phyloP scores from a whole-genome alignment of 2,113 vertebrate genomes.

The Platysteira castanea region DNA sequence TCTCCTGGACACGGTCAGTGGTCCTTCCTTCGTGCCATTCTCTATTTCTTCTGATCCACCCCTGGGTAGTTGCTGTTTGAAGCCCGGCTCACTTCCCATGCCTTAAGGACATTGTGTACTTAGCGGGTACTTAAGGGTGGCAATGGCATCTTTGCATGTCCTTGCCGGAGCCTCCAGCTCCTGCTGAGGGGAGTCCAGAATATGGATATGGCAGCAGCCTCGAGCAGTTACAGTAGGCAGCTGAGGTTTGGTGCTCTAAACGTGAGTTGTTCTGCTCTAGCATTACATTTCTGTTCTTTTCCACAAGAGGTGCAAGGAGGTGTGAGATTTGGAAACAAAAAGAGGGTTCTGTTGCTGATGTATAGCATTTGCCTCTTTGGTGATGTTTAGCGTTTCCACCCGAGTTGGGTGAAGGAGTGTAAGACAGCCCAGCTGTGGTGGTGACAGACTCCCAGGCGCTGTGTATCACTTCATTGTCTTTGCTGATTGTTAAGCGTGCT shows the following conservation, averaged over 20 bases:
- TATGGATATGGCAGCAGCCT: fast-evolving
- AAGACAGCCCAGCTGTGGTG: background rate
- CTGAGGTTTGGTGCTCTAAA: background rate
- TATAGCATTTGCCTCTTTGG: background rate
- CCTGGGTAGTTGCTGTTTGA: background rate
- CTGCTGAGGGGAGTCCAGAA: fast-evolving
- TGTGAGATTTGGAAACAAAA: no score
- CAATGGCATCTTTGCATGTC: background rate
- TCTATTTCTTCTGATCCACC: background rate
- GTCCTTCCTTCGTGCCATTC: no score
- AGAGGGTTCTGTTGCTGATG: background rate
- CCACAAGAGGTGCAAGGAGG: fast-evolving
- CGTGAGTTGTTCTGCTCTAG: background rate
- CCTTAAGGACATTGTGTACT: background rate
- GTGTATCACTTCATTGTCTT: fast-evolving
- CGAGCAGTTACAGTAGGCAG: background rate
- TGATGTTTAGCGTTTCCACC: background rate
- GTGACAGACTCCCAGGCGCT: fast-evolving
- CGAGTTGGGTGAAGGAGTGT: fast-evolving
- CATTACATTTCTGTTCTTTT: background rate
- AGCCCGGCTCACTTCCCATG: background rate
- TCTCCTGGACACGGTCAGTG: no score
- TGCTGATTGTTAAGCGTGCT: fast-evolving
- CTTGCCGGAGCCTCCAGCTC: no score
- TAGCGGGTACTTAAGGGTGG: background rate